Base-by-base conservation (phyloP, 2,113 vertebrate species). In the Xenopus borealis region DNA sequence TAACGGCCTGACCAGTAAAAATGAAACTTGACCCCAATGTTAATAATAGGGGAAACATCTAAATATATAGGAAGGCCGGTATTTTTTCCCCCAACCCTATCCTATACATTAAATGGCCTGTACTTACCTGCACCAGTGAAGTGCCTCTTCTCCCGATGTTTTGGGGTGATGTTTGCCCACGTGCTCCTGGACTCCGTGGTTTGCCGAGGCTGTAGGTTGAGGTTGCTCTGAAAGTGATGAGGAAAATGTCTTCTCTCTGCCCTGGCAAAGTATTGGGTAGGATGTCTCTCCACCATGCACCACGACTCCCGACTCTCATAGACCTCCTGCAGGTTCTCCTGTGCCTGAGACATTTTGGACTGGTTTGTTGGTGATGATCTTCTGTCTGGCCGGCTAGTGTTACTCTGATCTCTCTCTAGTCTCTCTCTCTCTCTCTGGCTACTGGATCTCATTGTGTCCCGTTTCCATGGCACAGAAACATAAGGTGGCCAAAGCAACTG, bases 191-290 rank as follows among this genome's bases (percentile, higher is more conserved):
- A 70, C n/a, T 62, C 64, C 9, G 23, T 45, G n/a, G 4, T 9
- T 47, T 14, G 66, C 1, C 58, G 33, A 13, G 1, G 53, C 80
- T 9, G 79, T 64, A 0, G 71, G 45, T 46, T 82, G 33, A 2
- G 47, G 1, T n/a, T 85, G 72, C 66, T 81, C 66, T 62, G 40
- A 17, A 33, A 47, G 45, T 0, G 81, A 30, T 50, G 10, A 0
- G 18, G 20, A 81, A 86, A 94, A 69, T 95, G 92, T 70, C 82
- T 91, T 78, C 86, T 90, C 69, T 94, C 80, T 7, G 83, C 45
- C 57, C 87, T 75, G 47, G 86, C 27, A 84, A 90, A 89, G 74
- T 77, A 77, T 19, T 70, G 74, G 55, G 62, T 70, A 69, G 80
- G 72, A 44, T 77, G 17, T 55, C 78, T 53, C 14, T 94, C 93